Percentiles rank a stretch among this genome's conserved stretches.
These are phyloP conservation scores for Thecocarcelia acutangulata DNA, from an alignment of 2,888 invertebrate genomes.

Conservation along the genomic window DNA sequence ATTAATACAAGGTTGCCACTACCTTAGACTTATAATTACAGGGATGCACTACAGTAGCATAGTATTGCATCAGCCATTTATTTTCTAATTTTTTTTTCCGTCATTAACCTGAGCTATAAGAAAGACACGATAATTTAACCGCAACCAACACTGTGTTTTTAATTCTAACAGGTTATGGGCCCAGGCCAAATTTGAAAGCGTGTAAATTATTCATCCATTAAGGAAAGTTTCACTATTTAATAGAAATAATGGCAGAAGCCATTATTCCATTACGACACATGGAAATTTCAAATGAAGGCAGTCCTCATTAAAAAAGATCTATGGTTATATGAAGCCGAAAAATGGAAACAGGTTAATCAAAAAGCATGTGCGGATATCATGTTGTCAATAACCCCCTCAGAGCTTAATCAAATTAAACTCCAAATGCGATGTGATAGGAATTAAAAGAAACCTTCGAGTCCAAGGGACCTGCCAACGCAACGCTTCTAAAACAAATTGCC, in stretches of 20 bases:
- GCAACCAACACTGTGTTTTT: too few relatives aligned
- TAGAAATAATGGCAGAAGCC: not conserved
- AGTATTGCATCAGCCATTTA: too few relatives aligned
- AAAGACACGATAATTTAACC: too few relatives aligned
- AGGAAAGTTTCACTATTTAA: too few relatives aligned
- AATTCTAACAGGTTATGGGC: too few relatives aligned
- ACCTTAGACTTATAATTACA: too few relatives aligned
- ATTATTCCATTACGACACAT: conserved; percentile 63
- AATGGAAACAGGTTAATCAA: conserved; percentile 40
- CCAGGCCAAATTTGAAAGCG: too few relatives aligned
- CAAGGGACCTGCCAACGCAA: conserved; percentile 77
- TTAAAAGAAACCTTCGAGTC: conserved; percentile 76
- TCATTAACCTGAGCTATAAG: too few relatives aligned
- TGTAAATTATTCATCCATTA: too few relatives aligned
- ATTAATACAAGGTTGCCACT: too few relatives aligned
- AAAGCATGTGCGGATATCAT: conserved; percentile 49
- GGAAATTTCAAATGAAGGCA: conserved; percentile 67
- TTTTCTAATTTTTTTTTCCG: too few relatives aligned
- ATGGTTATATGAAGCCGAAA: conserved; percentile 45
- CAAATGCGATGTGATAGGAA: conserved; percentile 77
- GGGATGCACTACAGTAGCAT: too few relatives aligned
- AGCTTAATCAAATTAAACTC: conserved; percentile 29
- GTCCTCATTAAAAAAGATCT: conserved; percentile 65
- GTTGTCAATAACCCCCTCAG: conserved; percentile 42
- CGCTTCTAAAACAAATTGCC: conserved; percentile 76